phyloP scores from a whole-genome alignment of 2,113 vertebrate species.

The Meriones unguiculatus region DNA sequence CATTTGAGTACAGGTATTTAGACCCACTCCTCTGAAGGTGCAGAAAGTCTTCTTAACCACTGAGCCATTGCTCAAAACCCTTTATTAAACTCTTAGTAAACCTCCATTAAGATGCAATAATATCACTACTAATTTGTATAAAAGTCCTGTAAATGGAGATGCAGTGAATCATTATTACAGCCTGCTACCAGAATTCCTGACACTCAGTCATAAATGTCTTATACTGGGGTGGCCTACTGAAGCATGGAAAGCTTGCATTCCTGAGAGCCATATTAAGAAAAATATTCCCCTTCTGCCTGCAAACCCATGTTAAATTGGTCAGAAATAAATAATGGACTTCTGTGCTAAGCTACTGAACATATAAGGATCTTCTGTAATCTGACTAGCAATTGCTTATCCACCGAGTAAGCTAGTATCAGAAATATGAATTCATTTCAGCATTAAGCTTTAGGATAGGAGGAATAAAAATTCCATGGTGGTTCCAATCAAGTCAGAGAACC shows the following conservation, averaged over 20 bases:
- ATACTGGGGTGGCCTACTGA: background rate
- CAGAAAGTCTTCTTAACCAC: background rate
- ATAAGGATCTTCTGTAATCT: background rate
- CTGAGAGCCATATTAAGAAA: background rate
- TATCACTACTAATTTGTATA: background rate
- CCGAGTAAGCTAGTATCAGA: background rate
- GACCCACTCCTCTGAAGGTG: too few species aligned
- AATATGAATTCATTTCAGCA: constrained; percentile 2
- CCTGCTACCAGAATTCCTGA: background rate
- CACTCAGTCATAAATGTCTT: background rate
- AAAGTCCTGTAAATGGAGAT: background rate
- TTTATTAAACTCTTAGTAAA: background rate
- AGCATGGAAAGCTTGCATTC: background rate
- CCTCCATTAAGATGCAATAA: background rate
- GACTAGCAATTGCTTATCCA: background rate
- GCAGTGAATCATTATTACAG: background rate
- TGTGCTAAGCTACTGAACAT: background rate
- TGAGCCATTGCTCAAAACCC: too few species aligned
- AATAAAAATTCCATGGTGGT: background rate
- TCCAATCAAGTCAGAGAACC: background rate
- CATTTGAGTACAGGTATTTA: background rate
- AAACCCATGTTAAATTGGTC: background rate
- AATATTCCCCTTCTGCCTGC: background rate
- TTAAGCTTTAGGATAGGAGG: background rate
- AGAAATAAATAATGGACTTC: background rate